phyloP scores from a whole-genome alignment of 2,797 vertebrate genomes.

The Melopsittacus undulatus region DNA sequence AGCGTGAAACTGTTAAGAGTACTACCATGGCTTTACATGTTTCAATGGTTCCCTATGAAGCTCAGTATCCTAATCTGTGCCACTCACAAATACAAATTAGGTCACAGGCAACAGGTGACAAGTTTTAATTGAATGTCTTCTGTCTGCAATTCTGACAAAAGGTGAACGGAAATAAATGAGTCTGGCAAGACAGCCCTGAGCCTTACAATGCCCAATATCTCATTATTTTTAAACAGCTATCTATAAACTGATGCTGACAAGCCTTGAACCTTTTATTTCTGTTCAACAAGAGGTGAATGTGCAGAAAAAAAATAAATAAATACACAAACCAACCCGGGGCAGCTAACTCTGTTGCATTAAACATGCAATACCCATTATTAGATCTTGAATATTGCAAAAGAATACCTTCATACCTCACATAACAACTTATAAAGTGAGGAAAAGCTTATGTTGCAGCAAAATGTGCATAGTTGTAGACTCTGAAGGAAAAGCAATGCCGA shows the following conservation, averaged over 20 bases:
- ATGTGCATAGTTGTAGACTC: neutral
- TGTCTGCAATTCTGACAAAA: constrained; percentile 83
- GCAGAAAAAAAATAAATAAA: constrained; percentile 17
- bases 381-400: constrained; percentile 26
- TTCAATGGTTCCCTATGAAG: constrained; percentile 30
- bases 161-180: constrained; percentile 84
- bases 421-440: constrained; percentile 37
- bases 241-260: constrained; percentile 85
- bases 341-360: constrained; percentile 67
- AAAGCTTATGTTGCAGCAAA: neutral
- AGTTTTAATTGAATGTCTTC: constrained; percentile 85
- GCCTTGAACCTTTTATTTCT: constrained; percentile 83
- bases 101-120: constrained; percentile 80
- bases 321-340: neutral
- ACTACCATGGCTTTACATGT: constrained; percentile 6
- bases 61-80: constrained; percentile 60
- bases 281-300: constrained; percentile 73
- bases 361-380: constrained; percentile 58
- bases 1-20: constrained; percentile 23
- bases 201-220: constrained; percentile 84
- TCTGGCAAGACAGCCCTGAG: constrained; percentile 81
- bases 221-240: constrained; percentile 86
- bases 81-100: constrained; percentile 77
- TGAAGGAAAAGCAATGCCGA: neutral
- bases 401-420: neutral